A percentile compares a stretch with the other conserved stretches of the same genome.
phyloP scores from a whole-genome alignment of 2,888 invertebrate genomes.

The Cephus pygmeus region DNA sequence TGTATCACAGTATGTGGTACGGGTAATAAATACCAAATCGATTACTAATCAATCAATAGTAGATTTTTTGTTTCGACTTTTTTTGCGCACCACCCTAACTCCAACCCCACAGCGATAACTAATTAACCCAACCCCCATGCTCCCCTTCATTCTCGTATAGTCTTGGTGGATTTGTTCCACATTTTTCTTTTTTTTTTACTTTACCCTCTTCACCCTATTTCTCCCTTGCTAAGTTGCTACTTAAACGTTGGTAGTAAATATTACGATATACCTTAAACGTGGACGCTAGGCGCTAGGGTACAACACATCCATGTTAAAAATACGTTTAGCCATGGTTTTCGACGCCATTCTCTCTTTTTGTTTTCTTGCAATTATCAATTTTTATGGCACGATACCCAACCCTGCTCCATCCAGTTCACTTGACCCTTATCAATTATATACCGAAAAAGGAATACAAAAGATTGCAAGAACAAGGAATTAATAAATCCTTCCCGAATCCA shows the following conservation, averaged over 20 bases:
- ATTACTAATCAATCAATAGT: neutral
- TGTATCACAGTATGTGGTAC: neutral
- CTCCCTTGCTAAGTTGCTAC: conserved; percentile 8
- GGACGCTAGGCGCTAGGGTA: conserved; percentile 22
- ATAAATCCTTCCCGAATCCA: neutral
- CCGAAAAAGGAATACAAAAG: neutral
- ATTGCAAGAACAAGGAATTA: neutral
- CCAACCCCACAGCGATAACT: no score
- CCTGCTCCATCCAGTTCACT: neutral
- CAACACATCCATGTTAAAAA: conserved; percentile 50
- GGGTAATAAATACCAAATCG: neutral
- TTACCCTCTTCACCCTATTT: neutral
- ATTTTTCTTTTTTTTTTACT: no score
- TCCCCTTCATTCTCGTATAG: no score
- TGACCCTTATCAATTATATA: neutral
- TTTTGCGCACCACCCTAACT: no score
- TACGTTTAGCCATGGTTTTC: conserved; percentile 41
- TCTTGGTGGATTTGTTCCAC: no score
- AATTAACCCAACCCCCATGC: no score
- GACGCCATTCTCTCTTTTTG: neutral
- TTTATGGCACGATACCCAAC: neutral
- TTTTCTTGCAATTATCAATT: neutral
- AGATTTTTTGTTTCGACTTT: neutral
- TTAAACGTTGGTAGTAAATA: conserved; percentile 14
- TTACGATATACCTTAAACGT: conserved; percentile 13